phyloP scores from a whole-genome alignment of 1,140 invertebrate species.

The Lepidotrigona ventralis region DNA sequence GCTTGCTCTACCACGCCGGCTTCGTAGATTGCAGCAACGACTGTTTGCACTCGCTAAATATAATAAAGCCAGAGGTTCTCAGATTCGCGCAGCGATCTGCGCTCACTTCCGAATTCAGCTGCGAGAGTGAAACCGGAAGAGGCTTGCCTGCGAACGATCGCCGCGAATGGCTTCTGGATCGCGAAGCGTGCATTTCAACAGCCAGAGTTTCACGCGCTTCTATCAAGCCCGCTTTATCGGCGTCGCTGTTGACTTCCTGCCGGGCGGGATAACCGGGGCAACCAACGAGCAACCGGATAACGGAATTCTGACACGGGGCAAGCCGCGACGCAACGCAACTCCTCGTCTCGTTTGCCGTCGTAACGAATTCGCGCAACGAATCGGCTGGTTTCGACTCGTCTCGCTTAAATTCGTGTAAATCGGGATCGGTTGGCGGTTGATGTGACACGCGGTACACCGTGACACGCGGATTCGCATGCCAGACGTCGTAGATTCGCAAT shows the following conservation, averaged over 20 bases:
- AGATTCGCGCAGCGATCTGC: not conserved
- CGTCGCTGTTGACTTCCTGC: conserved; percentile 4
- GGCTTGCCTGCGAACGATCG: not conserved
- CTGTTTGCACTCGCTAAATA: conserved; percentile 72
- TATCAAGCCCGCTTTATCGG: not conserved
- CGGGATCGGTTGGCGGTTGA: too few species aligned
- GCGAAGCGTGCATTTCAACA: not conserved
- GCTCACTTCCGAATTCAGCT: not conserved
- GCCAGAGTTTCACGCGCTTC: not conserved
- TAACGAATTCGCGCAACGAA: conserved; percentile 12
- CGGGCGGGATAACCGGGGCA: not conserved
- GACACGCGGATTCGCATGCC: too few species aligned
- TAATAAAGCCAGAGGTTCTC: conserved; percentile 67
- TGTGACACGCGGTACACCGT: too few species aligned
- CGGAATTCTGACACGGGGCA: conserved; percentile 14
- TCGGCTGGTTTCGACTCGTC: not conserved
- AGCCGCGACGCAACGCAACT: conserved; percentile 12
- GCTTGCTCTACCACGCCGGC: conserved; percentile 53
- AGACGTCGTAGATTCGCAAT: not conserved
- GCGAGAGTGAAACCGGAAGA: not conserved
- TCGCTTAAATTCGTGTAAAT: not conserved
- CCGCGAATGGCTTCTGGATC: not conserved
- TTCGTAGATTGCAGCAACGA: conserved; percentile 64
- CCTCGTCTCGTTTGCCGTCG: conserved; percentile 8
- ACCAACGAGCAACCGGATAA: conserved; percentile 4